Evolutionary conservation across 2,888 invertebrate species (phyloP), one percentile per base, ranked within the genome.

Genomic region (Dolichomitus sp.): DNA sequence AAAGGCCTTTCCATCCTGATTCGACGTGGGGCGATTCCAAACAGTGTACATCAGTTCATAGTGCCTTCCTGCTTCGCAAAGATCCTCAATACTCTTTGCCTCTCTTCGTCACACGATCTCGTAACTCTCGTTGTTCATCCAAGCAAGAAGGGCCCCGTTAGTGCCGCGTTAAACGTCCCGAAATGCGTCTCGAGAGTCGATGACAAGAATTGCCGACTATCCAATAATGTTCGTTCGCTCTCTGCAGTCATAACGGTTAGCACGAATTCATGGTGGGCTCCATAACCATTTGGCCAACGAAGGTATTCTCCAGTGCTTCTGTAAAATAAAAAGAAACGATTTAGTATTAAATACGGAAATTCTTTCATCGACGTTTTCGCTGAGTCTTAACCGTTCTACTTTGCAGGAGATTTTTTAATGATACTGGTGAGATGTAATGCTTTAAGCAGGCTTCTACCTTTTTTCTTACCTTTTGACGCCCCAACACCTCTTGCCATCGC

Each of bases 161-260:
- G 83, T 89, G 86, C 83, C 77, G 77, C 87, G 83, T 89, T 90
- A 89, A 89, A 89, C 77, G 81, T 78, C 79, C 82, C 75, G 84
- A 88, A 88, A 89, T 85, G 85, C 85, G 85, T 87, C 80, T 85
- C 80, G 84, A 72, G 78, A 86, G 80, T 83, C 84, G 86, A 85
- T 86, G 86, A 88, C 85, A 85, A 89, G 87, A 23, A 37, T 72
- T 78, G 61, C 73, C 54, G 72, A 75, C 80, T 76, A 83, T 74
- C 81, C 84, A 80, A 83, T 80, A 78, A 85, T 83, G 79, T 76
- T 73, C 75, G 48, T 78, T 84, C 75, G 48, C 76, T 83, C 9
- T 52, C 27, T 63, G 30, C 2, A 37, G 65, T 61, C 61, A 73
- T 63, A 65, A 69, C 48, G 30, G 40, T 12, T 69, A 12, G 40